Evolutionary conservation across 1,140 invertebrate genomes (phyloP).

Genomic region (Aradophagus sp.): DNA sequence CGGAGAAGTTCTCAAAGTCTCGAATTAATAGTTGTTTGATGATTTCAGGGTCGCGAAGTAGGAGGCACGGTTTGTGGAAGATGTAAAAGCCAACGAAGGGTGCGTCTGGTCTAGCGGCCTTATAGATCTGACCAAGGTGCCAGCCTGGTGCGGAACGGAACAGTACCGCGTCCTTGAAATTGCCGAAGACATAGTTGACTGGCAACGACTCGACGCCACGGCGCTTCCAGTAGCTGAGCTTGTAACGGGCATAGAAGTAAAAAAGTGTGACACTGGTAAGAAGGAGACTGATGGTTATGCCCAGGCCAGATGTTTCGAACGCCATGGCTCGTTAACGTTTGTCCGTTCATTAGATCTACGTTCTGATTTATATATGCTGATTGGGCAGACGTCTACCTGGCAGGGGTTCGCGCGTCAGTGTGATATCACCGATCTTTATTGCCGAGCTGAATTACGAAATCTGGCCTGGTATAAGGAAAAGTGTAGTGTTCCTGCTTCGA

Average conservation of each 20-base stretch:
- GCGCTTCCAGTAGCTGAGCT: constrained; percentile 63
- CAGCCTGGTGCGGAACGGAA: constrained; percentile 58
- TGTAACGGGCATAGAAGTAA: constrained; percentile 58
- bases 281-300: constrained; percentile 13
- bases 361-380: constrained; percentile 44
- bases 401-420: too few species aligned
- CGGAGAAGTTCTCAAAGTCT: constrained; percentile 74
- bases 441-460: too few species aligned
- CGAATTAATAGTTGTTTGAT: constrained; percentile 72
- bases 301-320: constrained; percentile 8
- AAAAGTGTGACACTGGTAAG: constrained; percentile 6
- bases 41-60: constrained; percentile 59
- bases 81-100: constrained; percentile 60
- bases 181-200: constrained; percentile 60
- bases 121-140: constrained; percentile 67
- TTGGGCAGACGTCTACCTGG: too few species aligned
- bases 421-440: too few species aligned
- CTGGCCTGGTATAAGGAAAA: too few species aligned
- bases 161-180: constrained; percentile 60
- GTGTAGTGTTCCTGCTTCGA: too few species aligned
- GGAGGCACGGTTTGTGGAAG: constrained; percentile 62
- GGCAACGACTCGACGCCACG: constrained; percentile 58
- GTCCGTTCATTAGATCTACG: constrained; percentile 13
- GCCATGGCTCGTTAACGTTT: constrained; percentile 19
- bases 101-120: constrained; percentile 27